Evolutionary conservation across 2,113 vertebrate genomes (phyloP).

Genomic region (Rhynchomys soricoides): DNA sequence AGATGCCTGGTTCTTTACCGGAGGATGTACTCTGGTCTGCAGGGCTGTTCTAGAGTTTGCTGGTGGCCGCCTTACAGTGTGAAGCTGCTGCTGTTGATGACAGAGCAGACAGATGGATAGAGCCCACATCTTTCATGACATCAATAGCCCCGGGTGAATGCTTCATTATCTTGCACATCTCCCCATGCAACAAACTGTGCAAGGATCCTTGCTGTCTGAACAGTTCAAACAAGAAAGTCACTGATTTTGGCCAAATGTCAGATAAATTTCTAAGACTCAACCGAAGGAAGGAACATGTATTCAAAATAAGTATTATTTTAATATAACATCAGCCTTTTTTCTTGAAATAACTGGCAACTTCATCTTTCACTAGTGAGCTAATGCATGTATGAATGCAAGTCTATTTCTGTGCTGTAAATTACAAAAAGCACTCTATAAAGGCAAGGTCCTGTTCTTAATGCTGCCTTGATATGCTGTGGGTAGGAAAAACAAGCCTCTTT

Average conservation of each 20-base stretch:
- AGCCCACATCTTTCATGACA: not conserved
- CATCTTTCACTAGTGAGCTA: constrained; percentile 44
- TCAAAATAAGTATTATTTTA: constrained; percentile 45
- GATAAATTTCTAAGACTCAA: constrained; percentile 17
- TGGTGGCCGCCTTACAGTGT: not conserved
- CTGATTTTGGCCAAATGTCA: not conserved
- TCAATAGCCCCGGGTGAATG: not conserved
- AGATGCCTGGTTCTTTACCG: not conserved
- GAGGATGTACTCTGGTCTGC: not conserved
- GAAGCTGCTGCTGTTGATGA: not conserved
- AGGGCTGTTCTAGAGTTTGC: not conserved
- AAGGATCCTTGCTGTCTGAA: constrained; percentile 17
- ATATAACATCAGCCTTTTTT: not conserved
- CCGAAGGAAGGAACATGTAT: not conserved
- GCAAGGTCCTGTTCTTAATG: constrained; percentile 1
- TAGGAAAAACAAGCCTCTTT: constrained; percentile 68
- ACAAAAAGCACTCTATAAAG: constrained; percentile 40
- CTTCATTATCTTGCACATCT: not conserved
- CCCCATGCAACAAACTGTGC: not conserved
- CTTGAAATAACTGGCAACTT: constrained; percentile 9
- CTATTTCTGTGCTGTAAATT: constrained; percentile 56
- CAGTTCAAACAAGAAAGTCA: constrained; percentile 10
- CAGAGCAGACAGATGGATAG: not conserved
- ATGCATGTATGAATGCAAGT: not conserved
- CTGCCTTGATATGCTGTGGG: constrained; percentile 38